These are phyloP conservation scores for Alectura lathami DNA, from an alignment of 2,113 vertebrate genomes.

Conservation along the genomic window DNA sequence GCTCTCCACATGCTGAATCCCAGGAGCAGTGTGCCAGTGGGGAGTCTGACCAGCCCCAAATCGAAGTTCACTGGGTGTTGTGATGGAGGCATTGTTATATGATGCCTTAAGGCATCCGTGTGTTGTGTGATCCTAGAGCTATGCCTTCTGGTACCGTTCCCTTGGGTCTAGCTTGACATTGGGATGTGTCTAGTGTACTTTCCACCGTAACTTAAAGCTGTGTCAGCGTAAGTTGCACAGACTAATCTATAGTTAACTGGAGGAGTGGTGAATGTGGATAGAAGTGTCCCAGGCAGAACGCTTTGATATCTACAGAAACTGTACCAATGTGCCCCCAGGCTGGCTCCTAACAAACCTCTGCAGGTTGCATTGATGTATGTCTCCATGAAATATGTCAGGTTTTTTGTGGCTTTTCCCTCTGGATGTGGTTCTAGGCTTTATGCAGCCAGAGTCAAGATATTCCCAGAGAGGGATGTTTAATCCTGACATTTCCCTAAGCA, in stretches of 20 bases:
- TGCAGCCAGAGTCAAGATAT: neutral
- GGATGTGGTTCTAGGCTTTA: neutral
- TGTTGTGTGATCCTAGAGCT: neutral
- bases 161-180: conserved; percentile 13
- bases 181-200: conserved; percentile 37
- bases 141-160: conserved; percentile 7
- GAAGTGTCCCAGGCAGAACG: neutral
- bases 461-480: neutral
- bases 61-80: neutral
- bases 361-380: neutral
- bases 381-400: neutral
- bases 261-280: neutral
- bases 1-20: neutral
- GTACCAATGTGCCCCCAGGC: neutral
- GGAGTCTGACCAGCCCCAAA: neutral
- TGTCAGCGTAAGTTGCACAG: neutral
- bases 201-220: conserved; percentile 38
- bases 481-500: neutral
- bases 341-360: neutral
- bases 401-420: rapidly evolving
- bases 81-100: neutral
- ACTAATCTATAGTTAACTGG: neutral
- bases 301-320: neutral
- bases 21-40: neutral
- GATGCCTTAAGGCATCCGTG: neutral